Conservation (phyloP, 2,113 vertebrate species). For the Hystrix brachyura region DNA sequence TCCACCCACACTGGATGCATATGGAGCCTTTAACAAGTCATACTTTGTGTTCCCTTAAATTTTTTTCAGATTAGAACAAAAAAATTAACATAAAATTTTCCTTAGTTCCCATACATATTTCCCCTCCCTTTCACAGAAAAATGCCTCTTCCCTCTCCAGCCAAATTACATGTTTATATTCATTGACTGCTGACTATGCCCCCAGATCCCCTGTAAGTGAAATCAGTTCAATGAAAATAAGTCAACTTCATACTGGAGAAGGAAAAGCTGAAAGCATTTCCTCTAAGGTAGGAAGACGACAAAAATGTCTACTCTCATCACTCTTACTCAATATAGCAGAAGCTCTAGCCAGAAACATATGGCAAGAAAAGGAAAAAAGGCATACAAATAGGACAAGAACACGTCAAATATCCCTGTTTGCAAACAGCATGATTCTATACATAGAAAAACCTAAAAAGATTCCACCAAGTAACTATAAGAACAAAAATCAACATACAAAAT, state of each 20-base stretch:
- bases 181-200: neutral
- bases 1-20: neutral
- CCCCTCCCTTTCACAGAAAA: constrained; percentile 7
- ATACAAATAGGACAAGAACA: neutral
- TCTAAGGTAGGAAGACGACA: neutral
- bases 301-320: neutral
- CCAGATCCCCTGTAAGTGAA: constrained; percentile 10
- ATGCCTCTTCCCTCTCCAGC: neutral
- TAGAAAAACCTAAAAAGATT: neutral
- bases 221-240: neutral
- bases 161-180: constrained; percentile 28
- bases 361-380: neutral
- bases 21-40: neutral
- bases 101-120: neutral
- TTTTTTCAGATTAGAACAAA: constrained; percentile 8
- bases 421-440: neutral
- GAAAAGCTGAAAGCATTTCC: neutral
- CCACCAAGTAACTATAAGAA: neutral
- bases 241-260: neutral
- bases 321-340: neutral
- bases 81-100: neutral
- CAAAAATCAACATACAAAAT: neutral
- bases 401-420: neutral
- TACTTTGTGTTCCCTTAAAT: constrained; percentile 18
- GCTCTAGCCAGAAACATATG: neutral